Evolutionary conservation across 2,797 vertebrate species (phyloP).

Genomic region (Buceros bicornis): DNA sequence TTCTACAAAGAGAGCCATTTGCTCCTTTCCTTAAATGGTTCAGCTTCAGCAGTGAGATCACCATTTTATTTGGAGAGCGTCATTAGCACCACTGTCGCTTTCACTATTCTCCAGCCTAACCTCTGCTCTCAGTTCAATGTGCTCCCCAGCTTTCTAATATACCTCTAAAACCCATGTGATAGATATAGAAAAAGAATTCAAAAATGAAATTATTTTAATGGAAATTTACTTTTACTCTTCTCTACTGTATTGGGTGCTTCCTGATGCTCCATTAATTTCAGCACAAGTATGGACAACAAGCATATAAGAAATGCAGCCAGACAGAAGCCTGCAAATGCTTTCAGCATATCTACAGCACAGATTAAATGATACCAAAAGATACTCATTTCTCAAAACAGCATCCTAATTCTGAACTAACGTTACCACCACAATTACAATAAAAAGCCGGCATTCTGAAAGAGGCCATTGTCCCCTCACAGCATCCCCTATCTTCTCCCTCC

Average conservation of each 20-base stretch:
- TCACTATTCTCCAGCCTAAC: not conserved
- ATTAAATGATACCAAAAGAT: not conserved
- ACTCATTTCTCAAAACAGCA: not conserved
- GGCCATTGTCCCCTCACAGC: not conserved
- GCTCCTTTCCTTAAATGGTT: not conserved
- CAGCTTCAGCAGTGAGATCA: not conserved
- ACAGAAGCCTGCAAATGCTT: not conserved
- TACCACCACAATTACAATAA: not conserved
- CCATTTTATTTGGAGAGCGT: not conserved
- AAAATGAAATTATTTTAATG: not conserved
- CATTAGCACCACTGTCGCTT: not conserved
- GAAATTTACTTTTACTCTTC: constrained; percentile 29
- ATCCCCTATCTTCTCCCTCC: not conserved
- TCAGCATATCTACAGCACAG: not conserved
- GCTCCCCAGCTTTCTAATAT: not conserved
- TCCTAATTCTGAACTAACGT: not conserved
- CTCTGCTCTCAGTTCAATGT: not conserved
- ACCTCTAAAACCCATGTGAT: not conserved
- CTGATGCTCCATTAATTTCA: constrained; percentile 15
- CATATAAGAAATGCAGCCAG: not conserved
- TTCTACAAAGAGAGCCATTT: not conserved
- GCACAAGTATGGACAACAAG: not conserved
- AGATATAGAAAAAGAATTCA: not conserved
- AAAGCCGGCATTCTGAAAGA: not conserved
- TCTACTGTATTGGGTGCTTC: not conserved